Conservation (phyloP, 2,113 vertebrate species). For the Amblyopsis rosae region DNA sequence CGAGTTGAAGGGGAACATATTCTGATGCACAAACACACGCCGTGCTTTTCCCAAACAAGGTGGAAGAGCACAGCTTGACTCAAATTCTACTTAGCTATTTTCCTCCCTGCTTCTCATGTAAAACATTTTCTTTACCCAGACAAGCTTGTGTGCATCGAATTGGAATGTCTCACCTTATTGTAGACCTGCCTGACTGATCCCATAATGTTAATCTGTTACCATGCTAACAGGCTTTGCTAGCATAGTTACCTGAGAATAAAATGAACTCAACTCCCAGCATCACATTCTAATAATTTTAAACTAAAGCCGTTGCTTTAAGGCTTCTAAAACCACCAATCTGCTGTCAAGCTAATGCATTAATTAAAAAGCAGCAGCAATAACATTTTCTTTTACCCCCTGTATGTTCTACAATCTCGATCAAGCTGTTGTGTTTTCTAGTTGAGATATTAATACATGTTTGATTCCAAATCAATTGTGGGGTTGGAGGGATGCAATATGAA, state of each 20-base stretch:
- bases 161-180: slow-evolving; percentile 29
- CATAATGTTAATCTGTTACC: slow-evolving; percentile 17
- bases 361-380: not conserved
- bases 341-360: not conserved
- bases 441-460: not conserved
- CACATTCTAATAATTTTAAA: not conserved
- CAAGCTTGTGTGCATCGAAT: slow-evolving; percentile 40
- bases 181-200: slow-evolving; percentile 50
- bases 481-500: not conserved
- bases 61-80: slow-evolving; percentile 58
- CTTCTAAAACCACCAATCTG: slow-evolving; percentile 3
- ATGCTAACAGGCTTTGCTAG: not conserved
- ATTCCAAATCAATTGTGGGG: too few relatives aligned
- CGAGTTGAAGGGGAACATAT: slow-evolving; percentile 73
- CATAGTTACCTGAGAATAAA: slow-evolving; percentile 10
- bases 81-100: slow-evolving; percentile 61
- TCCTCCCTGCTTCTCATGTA: slow-evolving; percentile 53
- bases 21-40: slow-evolving; percentile 71
- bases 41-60: slow-evolving; percentile 58
- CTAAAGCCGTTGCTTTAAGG: not conserved
- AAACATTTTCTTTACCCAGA: slow-evolving; percentile 29
- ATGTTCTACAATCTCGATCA: not conserved
- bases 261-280: not conserved
- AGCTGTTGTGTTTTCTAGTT: not conserved
- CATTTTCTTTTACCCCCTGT: not conserved